phyloP scores from a whole-genome alignment of 2,797 vertebrate genomes.

The Pseudotriccus pelzelni region DNA sequence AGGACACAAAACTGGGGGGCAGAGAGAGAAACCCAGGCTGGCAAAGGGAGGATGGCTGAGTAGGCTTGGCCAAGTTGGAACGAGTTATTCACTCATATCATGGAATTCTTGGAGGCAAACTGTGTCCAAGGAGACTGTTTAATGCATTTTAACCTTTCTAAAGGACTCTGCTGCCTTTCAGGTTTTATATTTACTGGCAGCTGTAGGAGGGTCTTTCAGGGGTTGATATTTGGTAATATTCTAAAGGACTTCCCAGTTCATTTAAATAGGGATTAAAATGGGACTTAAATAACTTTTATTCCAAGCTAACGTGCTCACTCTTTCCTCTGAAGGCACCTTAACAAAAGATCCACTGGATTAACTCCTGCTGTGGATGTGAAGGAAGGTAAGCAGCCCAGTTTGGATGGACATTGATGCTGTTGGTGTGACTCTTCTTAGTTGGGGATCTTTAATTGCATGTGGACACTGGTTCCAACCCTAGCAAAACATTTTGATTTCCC shows the following conservation, averaged over 20 bases:
- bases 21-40: neutral
- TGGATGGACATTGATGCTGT: neutral
- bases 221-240: neutral
- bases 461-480: neutral
- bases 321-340: constrained; percentile 63
- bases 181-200: neutral
- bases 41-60: neutral
- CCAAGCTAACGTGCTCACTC: neutral
- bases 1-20: neutral
- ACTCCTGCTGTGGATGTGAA: constrained; percentile 10
- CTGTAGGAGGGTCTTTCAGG: neutral
- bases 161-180: neutral
- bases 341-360: neutral
- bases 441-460: neutral
- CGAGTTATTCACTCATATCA: neutral
- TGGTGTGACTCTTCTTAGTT: neutral
- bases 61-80: neutral
- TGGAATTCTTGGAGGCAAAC: neutral
- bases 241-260: neutral
- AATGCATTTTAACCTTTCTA: neutral
- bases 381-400: constrained; percentile 64
- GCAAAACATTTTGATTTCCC: neutral
- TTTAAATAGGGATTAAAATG: neutral
- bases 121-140: neutral
- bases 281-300: neutral